Percentiles rank a stretch among this genome's conserved stretches.
Conservation (phyloP, 2,113 vertebrate species). For the Ammospiza caudacuta region DNA sequence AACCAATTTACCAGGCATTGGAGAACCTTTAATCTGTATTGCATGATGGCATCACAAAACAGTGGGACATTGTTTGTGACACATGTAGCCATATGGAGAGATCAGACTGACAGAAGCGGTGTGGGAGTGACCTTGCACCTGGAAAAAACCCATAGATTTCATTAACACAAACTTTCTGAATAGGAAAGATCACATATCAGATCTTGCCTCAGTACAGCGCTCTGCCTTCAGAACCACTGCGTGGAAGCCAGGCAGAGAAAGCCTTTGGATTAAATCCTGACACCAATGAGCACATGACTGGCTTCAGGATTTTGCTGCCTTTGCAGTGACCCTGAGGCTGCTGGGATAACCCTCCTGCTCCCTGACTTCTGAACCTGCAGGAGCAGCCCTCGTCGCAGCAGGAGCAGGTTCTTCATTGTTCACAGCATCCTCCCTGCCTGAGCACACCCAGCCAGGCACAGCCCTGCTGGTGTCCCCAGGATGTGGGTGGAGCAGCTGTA, state of each 20-base stretch:
- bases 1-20: not conserved
- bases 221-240: not conserved
- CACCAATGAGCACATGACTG: accelerated
- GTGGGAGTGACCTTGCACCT: not conserved
- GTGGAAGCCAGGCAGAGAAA: not conserved
- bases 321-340: not conserved
- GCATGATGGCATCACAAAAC: not conserved
- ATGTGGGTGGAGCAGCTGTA: accelerated
- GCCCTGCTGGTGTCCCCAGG: accelerated
- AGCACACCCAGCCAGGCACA: accelerated
- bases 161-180: not conserved
- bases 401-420: not conserved
- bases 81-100: not conserved
- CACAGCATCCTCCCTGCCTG: not conserved
- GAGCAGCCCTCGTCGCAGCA: accelerated
- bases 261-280: not conserved
- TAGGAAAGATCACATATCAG: not conserved
- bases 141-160: not conserved
- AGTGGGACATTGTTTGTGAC: not conserved
- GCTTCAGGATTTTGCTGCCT: not conserved
- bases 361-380: not conserved
- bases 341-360: not conserved
- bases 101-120: not conserved
- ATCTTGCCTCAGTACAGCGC: not conserved
- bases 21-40: not conserved